These are phyloP conservation scores for Rhinichthys klamathensis DNA, from an alignment of 2,113 vertebrate genomes.

Conservation along the genomic window DNA sequence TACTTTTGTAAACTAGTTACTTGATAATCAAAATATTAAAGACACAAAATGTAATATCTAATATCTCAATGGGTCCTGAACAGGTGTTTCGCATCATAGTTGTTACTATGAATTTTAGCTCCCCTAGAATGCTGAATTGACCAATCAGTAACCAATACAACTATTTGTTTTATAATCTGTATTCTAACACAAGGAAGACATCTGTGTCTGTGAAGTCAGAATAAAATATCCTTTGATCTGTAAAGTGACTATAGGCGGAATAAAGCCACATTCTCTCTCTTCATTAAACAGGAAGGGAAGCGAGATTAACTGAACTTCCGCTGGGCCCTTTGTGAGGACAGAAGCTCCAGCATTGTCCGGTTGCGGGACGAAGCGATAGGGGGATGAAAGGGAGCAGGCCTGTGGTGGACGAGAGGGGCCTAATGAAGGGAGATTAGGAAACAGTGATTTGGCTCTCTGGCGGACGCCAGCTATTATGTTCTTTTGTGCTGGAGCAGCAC, in stretches of 20 bases:
- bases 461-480: constrained; percentile 55
- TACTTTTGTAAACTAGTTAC: no score
- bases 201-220: constrained; percentile 9
- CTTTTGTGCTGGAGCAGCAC: constrained; percentile 56
- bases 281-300: constrained; percentile 49
- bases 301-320: constrained; percentile 60
- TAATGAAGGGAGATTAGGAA: constrained; percentile 63
- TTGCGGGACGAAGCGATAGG: constrained; percentile 24
- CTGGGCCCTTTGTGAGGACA: constrained; percentile 41
- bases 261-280: constrained; percentile 53
- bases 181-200: background rate
- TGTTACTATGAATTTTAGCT: background rate
- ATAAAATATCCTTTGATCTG: constrained; percentile 52
- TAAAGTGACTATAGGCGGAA: constrained; percentile 33
- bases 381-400: constrained; percentile 49
- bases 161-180: background rate
- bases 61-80: background rate
- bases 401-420: constrained; percentile 45
- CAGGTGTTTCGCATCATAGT: background rate
- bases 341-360: constrained; percentile 53
- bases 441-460: constrained; percentile 53
- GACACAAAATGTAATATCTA: background rate
- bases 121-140: background rate
- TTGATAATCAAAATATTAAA: no score
- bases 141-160: background rate